Evolutionary conservation across 2,797 vertebrate genomes (phyloP), one percentile per base, ranked within the genome.

Genomic region (Taenioides sp.): DNA sequence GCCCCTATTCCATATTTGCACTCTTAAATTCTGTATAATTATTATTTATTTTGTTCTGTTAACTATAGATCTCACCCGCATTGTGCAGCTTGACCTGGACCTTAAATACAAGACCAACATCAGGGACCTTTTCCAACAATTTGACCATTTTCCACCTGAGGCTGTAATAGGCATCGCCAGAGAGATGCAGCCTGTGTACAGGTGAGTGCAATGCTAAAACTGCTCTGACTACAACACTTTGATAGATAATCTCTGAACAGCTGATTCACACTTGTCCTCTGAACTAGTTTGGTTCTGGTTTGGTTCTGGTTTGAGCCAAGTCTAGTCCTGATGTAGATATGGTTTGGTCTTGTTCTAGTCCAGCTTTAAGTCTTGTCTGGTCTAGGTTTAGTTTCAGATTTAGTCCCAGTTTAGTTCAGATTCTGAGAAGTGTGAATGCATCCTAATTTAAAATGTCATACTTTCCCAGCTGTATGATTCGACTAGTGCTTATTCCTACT

Each of bases 101-200:
- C 93, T 99, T 64, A 97, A 98, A 77, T 98, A 95, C 89, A 93
- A 93, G 82, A 94, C 94, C 75, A 99, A 98, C 90, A 96, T 99
- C 93, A 92, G 93, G 80, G 95, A 98, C 76, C 93, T 99, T 65
- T 99, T 99, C 84, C 92, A 95, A 80, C 96, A 99, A 84, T 99
- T 99, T 67, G 89, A 95, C 71, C 93, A 52, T 59, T 99, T 99
- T 86, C 89, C 93, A 0, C 87, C 95, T 0, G 94, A 92, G 69
- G 95, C 96, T 0, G 90, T 99, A 37, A 96, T 99, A 2, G 98
- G 98, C 74, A 98, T 99, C 63, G 88, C 94, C 49, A 91, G 91
- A 72, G 98, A 99, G 90, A 98, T 99, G 97, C 98, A 99, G 80
- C 98, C 98, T 0, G 97, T 99, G 17, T 99, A 99, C 94, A 97